A percentile compares a stretch with the other conserved stretches of the same genome.
Evolutionary conservation across 2,797 vertebrate species (phyloP).

Genomic region (Artibeus jamaicensis): DNA sequence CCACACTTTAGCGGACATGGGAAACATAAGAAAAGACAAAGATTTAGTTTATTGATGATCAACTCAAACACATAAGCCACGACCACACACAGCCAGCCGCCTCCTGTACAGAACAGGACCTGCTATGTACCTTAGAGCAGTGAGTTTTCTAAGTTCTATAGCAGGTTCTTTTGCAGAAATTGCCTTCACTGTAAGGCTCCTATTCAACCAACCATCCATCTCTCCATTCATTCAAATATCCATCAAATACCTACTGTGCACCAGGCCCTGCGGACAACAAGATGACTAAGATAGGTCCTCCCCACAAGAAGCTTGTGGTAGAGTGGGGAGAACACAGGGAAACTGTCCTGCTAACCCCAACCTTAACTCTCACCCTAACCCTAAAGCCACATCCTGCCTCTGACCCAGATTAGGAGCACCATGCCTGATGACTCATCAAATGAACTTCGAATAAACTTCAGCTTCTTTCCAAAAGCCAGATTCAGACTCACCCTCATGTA

Average conservation of each 20-base stretch:
- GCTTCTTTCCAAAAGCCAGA: constrained; percentile 11
- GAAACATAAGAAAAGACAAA: background rate
- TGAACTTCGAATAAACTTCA: background rate
- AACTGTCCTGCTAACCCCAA: background rate
- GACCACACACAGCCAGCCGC: background rate
- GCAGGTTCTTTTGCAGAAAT: background rate
- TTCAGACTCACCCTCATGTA: background rate
- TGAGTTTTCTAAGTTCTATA: background rate
- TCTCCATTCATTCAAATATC: background rate
- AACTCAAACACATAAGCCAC: background rate
- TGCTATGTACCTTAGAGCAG: background rate
- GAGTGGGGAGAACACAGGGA: background rate
- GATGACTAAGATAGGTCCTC: background rate
- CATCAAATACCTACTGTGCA: background rate
- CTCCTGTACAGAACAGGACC: background rate
- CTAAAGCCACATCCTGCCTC: background rate
- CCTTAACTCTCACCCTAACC: background rate
- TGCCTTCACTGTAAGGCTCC: background rate
- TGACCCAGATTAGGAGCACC: background rate
- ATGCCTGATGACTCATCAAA: background rate
- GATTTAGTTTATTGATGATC: background rate
- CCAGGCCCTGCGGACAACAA: background rate
- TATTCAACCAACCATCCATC: background rate
- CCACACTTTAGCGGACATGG: background rate
- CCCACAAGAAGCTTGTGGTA: background rate